These are phyloP conservation scores for Eugnorisma glareosa DNA, from an alignment of 2,888 invertebrate species.

Conservation along the genomic window DNA sequence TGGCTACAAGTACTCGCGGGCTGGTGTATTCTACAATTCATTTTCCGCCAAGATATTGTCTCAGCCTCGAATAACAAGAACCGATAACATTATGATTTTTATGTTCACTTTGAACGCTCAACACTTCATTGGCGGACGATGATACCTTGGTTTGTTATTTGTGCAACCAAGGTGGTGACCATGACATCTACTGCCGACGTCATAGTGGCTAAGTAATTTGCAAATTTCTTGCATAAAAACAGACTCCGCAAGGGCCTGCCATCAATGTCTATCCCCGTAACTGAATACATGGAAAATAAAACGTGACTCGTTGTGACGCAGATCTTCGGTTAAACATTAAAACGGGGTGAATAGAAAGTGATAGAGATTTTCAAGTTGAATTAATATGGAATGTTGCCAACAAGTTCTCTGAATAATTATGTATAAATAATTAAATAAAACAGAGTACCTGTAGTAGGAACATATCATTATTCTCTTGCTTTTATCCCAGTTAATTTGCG, in stretches of 20 bases:
- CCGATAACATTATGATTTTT: neutral
- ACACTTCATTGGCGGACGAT: neutral
- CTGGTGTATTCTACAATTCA: neutral
- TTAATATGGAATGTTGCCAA: neutral
- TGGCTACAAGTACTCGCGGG: neutral
- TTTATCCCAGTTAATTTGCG: no score
- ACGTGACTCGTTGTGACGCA: no score
- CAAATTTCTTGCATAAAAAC: neutral
- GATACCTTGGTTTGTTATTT: neutral
- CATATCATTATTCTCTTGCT: no score
- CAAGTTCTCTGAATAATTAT: neutral
- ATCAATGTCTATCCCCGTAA: neutral
- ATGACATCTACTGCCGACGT: neutral
- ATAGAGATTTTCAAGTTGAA: neutral
- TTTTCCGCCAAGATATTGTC: neutral
- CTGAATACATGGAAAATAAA: no score
- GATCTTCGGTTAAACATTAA: no score
- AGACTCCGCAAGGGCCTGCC: neutral
- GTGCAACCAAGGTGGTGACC: neutral
- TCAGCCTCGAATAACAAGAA: neutral
- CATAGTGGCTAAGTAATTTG: neutral
- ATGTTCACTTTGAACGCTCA: neutral
- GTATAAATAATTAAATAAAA: no score
- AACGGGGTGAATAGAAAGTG: no score
- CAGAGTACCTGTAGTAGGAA: no score